Evolutionary conservation across 1,140 invertebrate species (phyloP).

Genomic region (Archegozetes longisetosus): DNA sequence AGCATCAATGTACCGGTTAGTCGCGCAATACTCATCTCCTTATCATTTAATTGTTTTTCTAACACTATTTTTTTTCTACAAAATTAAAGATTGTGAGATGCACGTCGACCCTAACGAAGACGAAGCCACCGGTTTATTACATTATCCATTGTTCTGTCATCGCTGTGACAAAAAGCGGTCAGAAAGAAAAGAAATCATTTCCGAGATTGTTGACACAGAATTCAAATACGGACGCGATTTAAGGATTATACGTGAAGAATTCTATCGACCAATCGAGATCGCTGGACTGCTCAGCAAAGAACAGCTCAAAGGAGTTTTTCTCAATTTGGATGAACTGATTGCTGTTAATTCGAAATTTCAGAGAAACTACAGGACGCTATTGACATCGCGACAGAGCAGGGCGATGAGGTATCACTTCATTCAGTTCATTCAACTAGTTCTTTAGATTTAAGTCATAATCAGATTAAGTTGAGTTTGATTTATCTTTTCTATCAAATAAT

Average conservation of each 20-base stretch:
- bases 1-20: not conserved
- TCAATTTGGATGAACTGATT: constrained; percentile 80
- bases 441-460: not conserved
- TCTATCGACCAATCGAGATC: constrained; percentile 78
- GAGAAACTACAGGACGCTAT: constrained; percentile 68
- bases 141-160: constrained; percentile 44
- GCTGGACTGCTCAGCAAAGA: constrained; percentile 46
- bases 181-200: constrained; percentile 83
- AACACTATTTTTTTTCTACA: too few relatives aligned
- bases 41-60: not conserved
- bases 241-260: constrained; percentile 47
- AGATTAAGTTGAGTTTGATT: constrained; percentile 7
- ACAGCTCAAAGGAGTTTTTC: constrained; percentile 67
- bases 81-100: not conserved
- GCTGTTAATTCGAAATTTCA: constrained; percentile 71
- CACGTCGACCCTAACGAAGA: not conserved
- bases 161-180: constrained; percentile 70
- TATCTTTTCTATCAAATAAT: not conserved
- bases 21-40: not conserved
- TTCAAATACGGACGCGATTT: constrained; percentile 37
- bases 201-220: constrained; percentile 89
- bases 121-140: constrained; percentile 9
- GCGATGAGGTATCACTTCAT: constrained; percentile 43
- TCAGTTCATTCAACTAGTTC: not conserved
- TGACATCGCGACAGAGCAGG: constrained; percentile 60